These are phyloP conservation scores for Vulpes vulpes DNA, from an alignment of 2,113 vertebrate species.

Conservation along the genomic window DNA sequence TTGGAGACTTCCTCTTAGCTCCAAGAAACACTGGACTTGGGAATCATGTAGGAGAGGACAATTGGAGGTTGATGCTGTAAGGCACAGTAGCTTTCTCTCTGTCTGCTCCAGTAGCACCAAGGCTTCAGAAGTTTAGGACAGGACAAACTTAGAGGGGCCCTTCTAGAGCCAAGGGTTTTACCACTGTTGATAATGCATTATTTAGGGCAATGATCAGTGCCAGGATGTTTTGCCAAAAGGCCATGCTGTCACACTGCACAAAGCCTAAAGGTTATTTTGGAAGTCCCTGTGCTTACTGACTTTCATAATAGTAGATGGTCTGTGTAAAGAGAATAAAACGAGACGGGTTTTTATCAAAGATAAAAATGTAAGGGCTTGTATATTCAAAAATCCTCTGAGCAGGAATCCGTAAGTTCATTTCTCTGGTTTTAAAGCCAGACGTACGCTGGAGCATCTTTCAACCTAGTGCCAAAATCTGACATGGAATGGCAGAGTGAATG, in stretches of 20 bases:
- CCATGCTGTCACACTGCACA: not conserved
- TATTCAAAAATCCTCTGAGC: not conserved
- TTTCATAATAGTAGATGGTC: slow-evolving; percentile 47
- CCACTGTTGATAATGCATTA: not conserved
- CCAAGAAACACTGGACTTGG: not conserved
- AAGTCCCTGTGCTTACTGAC: slow-evolving; percentile 6
- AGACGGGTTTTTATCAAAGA: slow-evolving; percentile 18
- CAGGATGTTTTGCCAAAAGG: slow-evolving; percentile 65
- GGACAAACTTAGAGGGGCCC: not conserved
- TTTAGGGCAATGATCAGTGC: slow-evolving; percentile 52
- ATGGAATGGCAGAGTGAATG: not conserved
- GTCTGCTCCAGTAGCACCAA: not conserved
- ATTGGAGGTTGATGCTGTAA: not conserved
- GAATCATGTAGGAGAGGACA: not conserved
- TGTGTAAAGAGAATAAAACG: not conserved
- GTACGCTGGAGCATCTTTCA: not conserved
- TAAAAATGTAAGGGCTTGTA: not conserved
- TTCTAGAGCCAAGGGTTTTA: slow-evolving; percentile 20
- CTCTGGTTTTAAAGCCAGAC: slow-evolving; percentile 59
- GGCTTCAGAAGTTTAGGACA: not conserved
- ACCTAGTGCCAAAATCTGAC: not conserved
- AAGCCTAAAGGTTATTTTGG: slow-evolving; percentile 36
- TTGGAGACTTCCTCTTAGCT: not conserved
- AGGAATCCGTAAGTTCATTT: slow-evolving; percentile 12
- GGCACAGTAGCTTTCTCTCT: not conserved